Evolutionary conservation across 2,797 vertebrate genomes (phyloP), one percentile per base, ranked within the genome.

Genomic region (Hippocampus kuda): DNA sequence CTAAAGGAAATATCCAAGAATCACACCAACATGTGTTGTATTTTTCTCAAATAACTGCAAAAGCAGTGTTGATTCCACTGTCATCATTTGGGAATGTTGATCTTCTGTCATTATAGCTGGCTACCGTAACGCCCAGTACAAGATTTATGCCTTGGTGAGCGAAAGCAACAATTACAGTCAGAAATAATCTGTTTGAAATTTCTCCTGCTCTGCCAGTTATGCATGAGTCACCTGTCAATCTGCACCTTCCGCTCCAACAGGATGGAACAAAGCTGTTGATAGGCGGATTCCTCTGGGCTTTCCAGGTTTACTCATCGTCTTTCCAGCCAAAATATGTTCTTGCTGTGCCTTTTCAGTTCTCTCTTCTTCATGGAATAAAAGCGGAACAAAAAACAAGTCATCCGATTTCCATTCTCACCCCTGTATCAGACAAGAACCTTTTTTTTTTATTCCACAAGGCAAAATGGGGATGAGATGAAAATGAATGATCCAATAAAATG

Each of bases 231-330:
- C 34, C 54, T 77, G 56, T 77, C 69, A 60, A 16, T 70, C 68
- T 48, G 24, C 63, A 65, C 42, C 44, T 65, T 48, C 24, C 30
- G 44, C 24, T 27, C 16, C n/a, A 27, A 27, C n/a, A 65, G 24
- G 70, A 72, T 26, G 70, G 77, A 77, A 75, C 65, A 22, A 75
- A 72, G 67, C 67, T 68, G 68, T 62, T 41, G 73, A 75, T 68
- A 44, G 75, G 75, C 69, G 42, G 74, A 80, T 62, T 72, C 66
- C 70, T 66, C 64, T 16, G 73, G 79, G 70, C 38, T 81, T 81
- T 78, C 78, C 79, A 67, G 42, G 53, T 78, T 79, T 72, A 77
- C 75, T 81, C 83, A 82, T 63, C 13, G 27, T 34, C 48, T 68
- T 22, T 63, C 76, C 30, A 81, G 83, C 67, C 75, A 12, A 4